Evolutionary conservation across 2,797 vertebrate species (phyloP).

Genomic region (Benthosema pterotum): DNA sequence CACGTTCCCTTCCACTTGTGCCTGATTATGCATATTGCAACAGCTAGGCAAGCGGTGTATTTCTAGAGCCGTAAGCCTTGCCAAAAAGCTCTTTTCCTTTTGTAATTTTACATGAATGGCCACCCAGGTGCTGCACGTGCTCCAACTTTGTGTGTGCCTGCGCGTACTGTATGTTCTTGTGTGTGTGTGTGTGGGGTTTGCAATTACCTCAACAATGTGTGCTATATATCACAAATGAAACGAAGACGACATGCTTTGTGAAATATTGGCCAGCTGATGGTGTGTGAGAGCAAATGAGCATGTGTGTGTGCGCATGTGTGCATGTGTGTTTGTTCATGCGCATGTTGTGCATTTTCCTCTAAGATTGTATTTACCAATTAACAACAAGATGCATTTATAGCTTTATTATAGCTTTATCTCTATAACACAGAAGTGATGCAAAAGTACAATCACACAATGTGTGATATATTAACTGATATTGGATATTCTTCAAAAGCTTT

Average conservation of each 20-base stretch:
- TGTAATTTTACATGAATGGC: slow-evolving; percentile 28
- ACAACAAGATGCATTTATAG: background rate
- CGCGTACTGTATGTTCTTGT: slow-evolving; percentile 35
- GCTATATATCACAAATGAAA: slow-evolving; percentile 39
- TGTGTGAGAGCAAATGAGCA: slow-evolving; percentile 31
- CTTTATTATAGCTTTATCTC: background rate
- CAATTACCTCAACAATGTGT: slow-evolving; percentile 29
- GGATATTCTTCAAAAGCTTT: no score
- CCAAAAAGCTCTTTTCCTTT: slow-evolving; percentile 42
- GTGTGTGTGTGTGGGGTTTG: slow-evolving; percentile 39
- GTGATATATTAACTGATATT: no score
- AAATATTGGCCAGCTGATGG: slow-evolving; percentile 45
- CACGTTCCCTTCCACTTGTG: slow-evolving; percentile 33
- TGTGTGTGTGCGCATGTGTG: no score
- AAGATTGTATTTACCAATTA: background rate
- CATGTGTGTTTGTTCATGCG: no score
- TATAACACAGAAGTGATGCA: no score
- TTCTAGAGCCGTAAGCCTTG: slow-evolving; percentile 40
- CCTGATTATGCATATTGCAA: slow-evolving; percentile 48
- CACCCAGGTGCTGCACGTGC: slow-evolving; percentile 54
- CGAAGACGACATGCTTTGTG: slow-evolving; percentile 29
- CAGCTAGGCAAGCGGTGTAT: slow-evolving; percentile 37
- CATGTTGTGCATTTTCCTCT: background rate
- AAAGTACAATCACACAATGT: no score
- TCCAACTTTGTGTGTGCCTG: slow-evolving; percentile 38